These are phyloP conservation scores for Capra hircus DNA, from an alignment of 2,113 vertebrate genomes.

Conservation along the genomic window DNA sequence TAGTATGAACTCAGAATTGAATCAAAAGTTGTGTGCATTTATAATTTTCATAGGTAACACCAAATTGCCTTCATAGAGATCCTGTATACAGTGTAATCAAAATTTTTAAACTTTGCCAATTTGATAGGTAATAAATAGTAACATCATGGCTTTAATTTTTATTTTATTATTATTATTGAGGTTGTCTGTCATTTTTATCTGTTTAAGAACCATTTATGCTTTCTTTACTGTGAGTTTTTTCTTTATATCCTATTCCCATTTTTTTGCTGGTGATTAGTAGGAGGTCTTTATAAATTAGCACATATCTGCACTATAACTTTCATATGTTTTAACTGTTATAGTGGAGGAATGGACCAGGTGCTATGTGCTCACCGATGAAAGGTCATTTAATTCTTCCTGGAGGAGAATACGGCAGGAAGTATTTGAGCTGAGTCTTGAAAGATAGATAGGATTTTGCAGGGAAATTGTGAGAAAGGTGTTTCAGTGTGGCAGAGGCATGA, in stretches of 20 bases:
- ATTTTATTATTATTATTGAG: neutral
- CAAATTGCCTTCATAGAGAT: neutral
- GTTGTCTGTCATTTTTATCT: neutral
- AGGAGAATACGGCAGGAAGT: neutral
- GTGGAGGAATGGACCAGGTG: neutral
- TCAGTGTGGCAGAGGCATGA: neutral
- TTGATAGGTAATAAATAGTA: neutral
- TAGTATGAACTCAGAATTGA: conserved; percentile 2
- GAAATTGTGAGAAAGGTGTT: neutral
- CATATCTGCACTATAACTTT: neutral
- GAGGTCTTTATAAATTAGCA: neutral
- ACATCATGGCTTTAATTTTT: neutral
- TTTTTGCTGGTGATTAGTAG: conserved; percentile 5
- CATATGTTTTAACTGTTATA: neutral
- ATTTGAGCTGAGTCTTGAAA: neutral
- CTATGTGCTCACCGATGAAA: neutral
- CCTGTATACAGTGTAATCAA: neutral
- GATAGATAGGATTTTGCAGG: neutral
- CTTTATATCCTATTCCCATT: neutral
- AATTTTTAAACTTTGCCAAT: neutral
- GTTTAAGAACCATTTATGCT: neutral
- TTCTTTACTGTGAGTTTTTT: conserved; percentile 27
- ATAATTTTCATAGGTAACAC: neutral
- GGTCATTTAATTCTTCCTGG: neutral
- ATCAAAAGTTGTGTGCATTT: neutral